Conservation (phyloP, 2,888 invertebrate genomes). For the Sesia apiformis region DNA sequence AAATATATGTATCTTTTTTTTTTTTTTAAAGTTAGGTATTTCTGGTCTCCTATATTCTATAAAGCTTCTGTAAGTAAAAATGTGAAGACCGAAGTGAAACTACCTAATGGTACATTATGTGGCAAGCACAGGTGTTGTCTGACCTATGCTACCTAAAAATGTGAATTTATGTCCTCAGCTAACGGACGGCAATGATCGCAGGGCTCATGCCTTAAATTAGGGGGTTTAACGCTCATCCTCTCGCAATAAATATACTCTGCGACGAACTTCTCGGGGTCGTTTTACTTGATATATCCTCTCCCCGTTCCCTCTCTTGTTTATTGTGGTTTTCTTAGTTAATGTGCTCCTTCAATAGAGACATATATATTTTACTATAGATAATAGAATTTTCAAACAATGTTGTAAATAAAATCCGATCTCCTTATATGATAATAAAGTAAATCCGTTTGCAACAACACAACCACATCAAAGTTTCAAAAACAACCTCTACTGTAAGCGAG, state of each 20-base stretch:
- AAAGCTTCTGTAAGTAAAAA: too few relatives aligned
- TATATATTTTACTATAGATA: slow-evolving; percentile 7
- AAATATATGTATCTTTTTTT: too few relatives aligned
- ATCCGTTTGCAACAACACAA: slow-evolving; percentile 8
- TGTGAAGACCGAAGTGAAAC: too few relatives aligned
- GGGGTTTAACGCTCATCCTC: slow-evolving; percentile 66
- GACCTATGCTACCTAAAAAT: slow-evolving; percentile 59
- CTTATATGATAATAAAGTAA: slow-evolving; percentile 8
- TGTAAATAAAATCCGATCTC: slow-evolving; percentile 2
- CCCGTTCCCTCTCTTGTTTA: slow-evolving; percentile 37
- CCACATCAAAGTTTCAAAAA: slow-evolving; percentile 28
- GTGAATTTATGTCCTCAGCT: slow-evolving; percentile 64
- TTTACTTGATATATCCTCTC: slow-evolving; percentile 14
- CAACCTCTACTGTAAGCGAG: slow-evolving; percentile 14
- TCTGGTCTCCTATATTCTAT: too few relatives aligned
- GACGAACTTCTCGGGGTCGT: slow-evolving; percentile 32
- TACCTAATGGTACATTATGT: too few relatives aligned
- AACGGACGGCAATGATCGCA: slow-evolving; percentile 63
- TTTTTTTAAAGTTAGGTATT: too few relatives aligned
- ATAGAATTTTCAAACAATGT: slow-evolving; percentile 4
- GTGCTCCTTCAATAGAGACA: slow-evolving; percentile 14
- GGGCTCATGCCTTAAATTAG: slow-evolving; percentile 68
- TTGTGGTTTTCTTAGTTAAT: slow-evolving; percentile 35
- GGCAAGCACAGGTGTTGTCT: slow-evolving; percentile 37
- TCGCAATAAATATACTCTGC: slow-evolving; percentile 57